Conservation (phyloP, 2,888 invertebrate genomes). For the Aethes cnicana region DNA sequence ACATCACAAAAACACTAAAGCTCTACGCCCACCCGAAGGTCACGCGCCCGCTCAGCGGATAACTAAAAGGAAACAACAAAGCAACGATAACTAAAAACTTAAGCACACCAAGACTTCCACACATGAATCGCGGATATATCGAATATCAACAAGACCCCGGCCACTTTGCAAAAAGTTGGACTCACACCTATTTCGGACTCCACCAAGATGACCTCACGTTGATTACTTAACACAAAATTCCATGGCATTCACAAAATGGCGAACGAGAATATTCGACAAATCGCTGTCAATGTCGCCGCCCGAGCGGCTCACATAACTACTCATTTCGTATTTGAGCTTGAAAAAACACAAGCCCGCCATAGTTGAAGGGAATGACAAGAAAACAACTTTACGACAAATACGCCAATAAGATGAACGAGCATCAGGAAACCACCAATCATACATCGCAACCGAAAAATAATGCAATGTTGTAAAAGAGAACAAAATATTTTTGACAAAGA, state of each 20-base stretch:
- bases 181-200: slow-evolving; percentile 58
- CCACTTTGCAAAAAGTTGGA: slow-evolving; percentile 51
- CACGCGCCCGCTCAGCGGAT: slow-evolving; percentile 33
- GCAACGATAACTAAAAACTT: slow-evolving; percentile 44
- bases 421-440: slow-evolving; percentile 35
- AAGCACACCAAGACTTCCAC: slow-evolving; percentile 33
- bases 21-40: slow-evolving; percentile 28
- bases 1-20: slow-evolving; percentile 18
- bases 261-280: slow-evolving; percentile 75
- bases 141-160: slow-evolving; percentile 44
- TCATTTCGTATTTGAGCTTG: slow-evolving; percentile 77
- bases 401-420: slow-evolving; percentile 34
- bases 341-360: slow-evolving; percentile 81
- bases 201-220: slow-evolving; percentile 45
- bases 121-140: slow-evolving; percentile 32
- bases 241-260: slow-evolving; percentile 78
- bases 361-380: slow-evolving; percentile 40
- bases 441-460: background rate
- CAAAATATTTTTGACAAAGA: slow-evolving; percentile 6
- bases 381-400: slow-evolving; percentile 3
- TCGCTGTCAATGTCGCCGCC: slow-evolving; percentile 78
- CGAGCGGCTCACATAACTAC: slow-evolving; percentile 74
- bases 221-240: slow-evolving; percentile 74
- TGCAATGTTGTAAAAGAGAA: slow-evolving; percentile 36
- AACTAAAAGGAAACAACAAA: slow-evolving; percentile 58